Conservation (phyloP, 2,888 invertebrate genomes). For the Diplolepis rosae region DNA sequence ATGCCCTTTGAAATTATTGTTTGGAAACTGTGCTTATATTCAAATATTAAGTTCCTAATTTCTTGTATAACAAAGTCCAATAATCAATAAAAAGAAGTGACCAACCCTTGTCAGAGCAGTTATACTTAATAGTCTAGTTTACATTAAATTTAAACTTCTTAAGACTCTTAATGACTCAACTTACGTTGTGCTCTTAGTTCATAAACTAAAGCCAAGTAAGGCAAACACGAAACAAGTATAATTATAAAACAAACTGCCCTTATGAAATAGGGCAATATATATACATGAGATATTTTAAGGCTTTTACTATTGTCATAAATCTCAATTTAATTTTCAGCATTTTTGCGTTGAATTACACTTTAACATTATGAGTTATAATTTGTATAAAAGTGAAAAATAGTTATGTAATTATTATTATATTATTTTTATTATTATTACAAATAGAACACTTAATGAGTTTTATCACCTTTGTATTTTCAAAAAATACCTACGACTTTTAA, state of each 20-base stretch:
- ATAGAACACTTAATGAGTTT: too few relatives aligned
- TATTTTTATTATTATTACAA: too few relatives aligned
- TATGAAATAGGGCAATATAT: conserved; percentile 11
- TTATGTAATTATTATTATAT: too few relatives aligned
- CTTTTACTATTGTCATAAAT: neutral
- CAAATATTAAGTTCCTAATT: neutral
- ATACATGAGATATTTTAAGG: neutral
- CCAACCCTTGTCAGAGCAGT: conserved; percentile 7
- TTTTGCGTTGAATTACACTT: too few relatives aligned
- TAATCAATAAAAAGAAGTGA: conserved; percentile 8
- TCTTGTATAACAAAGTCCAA: neutral
- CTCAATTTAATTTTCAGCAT: neutral
- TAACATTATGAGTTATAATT: too few relatives aligned
- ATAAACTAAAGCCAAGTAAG: conserved; percentile 12
- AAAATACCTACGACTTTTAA: too few relatives aligned
- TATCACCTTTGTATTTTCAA: too few relatives aligned
- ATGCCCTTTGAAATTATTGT: too few relatives aligned
- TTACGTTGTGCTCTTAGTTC: conserved; percentile 1
- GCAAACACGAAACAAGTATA: conserved; percentile 11
- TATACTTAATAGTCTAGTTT: conserved; percentile 18
- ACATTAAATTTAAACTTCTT: conserved; percentile 25
- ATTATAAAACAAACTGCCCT: conserved; percentile 9
- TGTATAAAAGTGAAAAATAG: too few relatives aligned
- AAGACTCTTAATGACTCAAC: conserved; percentile 16
- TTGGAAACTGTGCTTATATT: too few relatives aligned